These are phyloP conservation scores for Cyrtonyx montezumae DNA, from an alignment of 2,113 vertebrate species.

Conservation along the genomic window DNA sequence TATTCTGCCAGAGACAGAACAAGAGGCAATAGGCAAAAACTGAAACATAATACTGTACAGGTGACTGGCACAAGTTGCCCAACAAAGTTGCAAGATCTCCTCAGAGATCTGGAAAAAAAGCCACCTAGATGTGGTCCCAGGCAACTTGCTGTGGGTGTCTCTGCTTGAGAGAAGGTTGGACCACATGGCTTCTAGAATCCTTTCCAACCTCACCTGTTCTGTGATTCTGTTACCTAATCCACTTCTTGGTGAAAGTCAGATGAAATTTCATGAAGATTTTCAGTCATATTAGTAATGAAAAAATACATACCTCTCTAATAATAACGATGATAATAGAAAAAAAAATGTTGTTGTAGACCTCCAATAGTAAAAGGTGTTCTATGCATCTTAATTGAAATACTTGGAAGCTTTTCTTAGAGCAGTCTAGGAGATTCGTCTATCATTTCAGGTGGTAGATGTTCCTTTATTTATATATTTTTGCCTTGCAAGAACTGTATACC, in stretches of 20 bases:
- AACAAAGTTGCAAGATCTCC: not conserved
- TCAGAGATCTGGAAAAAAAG: not conserved
- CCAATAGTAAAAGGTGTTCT: not conserved
- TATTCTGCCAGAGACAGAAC: not conserved
- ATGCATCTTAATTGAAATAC: not conserved
- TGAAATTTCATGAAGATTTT: not conserved
- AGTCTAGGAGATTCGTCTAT: not conserved
- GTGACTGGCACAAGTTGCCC: not conserved
- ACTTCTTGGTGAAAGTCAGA: not conserved
- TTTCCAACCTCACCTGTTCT: not conserved
- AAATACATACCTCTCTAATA: not conserved
- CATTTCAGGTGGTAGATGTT: not conserved
- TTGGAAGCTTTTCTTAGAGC: not conserved
- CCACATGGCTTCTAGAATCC: not conserved
- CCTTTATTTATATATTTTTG: not conserved
- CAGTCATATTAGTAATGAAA: not conserved
- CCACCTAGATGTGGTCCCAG: not conserved
- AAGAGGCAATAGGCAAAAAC: not conserved
- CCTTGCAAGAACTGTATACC: not conserved
- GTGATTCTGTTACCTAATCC: not conserved
- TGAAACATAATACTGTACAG: not conserved
- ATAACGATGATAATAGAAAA: not conserved
- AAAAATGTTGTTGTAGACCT: not conserved
- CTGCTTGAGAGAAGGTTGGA: not conserved
- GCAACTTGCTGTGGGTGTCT: not conserved